Conservation (phyloP, 2,113 vertebrate species). For the Tragulus kanchil region DNA sequence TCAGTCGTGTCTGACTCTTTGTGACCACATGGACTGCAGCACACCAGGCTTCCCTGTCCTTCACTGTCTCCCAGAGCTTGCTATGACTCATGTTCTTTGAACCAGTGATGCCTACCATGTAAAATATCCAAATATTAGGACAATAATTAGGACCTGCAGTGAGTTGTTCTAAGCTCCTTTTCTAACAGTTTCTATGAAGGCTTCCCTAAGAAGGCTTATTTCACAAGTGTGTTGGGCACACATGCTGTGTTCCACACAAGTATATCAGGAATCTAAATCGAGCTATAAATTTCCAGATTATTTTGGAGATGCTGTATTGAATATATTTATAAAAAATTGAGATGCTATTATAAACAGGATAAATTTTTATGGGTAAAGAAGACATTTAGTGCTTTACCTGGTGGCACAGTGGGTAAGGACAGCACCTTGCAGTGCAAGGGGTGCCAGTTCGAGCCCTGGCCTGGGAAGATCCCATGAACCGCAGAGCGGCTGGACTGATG, state of each 20-base stretch:
- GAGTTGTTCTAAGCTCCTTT: neutral
- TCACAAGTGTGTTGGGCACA: neutral
- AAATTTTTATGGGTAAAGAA: neutral
- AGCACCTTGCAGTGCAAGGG: too few species aligned
- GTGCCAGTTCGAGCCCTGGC: too few species aligned
- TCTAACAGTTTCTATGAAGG: neutral
- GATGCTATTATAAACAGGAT: neutral
- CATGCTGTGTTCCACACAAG: neutral
- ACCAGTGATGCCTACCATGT: neutral
- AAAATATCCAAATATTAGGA: neutral
- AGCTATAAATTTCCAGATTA: neutral
- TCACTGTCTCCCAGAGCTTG: neutral
- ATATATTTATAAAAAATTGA: neutral
- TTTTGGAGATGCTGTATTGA: neutral
- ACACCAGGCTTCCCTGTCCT: accelerated
- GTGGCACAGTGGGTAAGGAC: too few species aligned
- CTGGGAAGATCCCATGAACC: too few species aligned
- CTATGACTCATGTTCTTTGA: neutral
- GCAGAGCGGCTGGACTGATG: too few species aligned
- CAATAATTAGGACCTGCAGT: neutral
- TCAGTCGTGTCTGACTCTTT: neutral
- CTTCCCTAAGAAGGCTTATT: neutral
- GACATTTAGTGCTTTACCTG: neutral
- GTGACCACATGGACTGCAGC: neutral
- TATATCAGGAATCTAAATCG: neutral